phyloP scores from a whole-genome alignment of 2,888 invertebrate genomes.

The Drosophila lutescens region DNA sequence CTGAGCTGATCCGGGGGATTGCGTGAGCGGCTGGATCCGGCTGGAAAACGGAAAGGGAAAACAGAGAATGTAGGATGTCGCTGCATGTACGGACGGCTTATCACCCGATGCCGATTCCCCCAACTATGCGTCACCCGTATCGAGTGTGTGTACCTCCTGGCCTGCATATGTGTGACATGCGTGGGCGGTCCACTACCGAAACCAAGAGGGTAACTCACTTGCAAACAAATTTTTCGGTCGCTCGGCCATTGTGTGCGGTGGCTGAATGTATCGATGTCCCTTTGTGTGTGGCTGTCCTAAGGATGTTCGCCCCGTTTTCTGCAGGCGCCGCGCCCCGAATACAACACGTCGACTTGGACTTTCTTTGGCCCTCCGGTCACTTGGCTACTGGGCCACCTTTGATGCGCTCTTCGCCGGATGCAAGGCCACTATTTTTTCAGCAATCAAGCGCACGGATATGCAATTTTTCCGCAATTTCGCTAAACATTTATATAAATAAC shows the following conservation, averaged over 20 bases:
- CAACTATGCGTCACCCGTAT: constrained; percentile 62
- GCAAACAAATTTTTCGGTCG: constrained; percentile 83
- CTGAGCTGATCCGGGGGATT: constrained; percentile 82
- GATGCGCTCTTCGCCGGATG: constrained; percentile 29
- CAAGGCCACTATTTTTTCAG: constrained; percentile 50
- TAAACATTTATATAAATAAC: constrained; percentile 71
- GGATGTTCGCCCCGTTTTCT: constrained; percentile 55
- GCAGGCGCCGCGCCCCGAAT: constrained; percentile 72
- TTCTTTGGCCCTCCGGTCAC: constrained; percentile 15
- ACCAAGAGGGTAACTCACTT: constrained; percentile 64
- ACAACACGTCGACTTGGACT: constrained; percentile 45
- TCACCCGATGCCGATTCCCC: constrained; percentile 51
- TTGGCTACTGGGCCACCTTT: constrained; percentile 30
- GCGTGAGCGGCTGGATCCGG: constrained; percentile 77
- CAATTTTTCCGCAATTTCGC: constrained; percentile 50
- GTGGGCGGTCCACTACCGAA: constrained; percentile 48
- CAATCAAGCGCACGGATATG: constrained; percentile 55
- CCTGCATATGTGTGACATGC: constrained; percentile 33
- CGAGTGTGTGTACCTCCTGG: constrained; percentile 30
- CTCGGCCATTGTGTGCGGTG: constrained; percentile 79
- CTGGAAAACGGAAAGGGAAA: constrained; percentile 25
- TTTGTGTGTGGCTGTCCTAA: constrained; percentile 35
- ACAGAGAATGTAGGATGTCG: not conserved
- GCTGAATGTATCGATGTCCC: constrained; percentile 36
- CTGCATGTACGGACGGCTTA: constrained; percentile 43